These are phyloP conservation scores for Hirudinaria manillensis DNA, from an alignment of 2,888 invertebrate genomes.

Conservation along the genomic window DNA sequence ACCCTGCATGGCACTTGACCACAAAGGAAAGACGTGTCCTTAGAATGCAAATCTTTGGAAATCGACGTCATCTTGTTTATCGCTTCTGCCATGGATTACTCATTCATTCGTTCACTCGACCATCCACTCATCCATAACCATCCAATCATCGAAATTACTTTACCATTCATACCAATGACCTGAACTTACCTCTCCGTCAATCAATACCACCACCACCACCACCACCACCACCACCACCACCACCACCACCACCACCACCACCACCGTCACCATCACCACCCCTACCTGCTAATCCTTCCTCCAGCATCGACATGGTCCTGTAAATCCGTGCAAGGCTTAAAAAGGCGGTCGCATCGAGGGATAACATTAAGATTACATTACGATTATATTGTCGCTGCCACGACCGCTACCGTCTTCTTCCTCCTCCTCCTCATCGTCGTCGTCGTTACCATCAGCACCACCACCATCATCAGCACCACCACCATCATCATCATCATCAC, in stretches of 20 bases:
- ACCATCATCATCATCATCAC: slow-evolving; percentile 22
- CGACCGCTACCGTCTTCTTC: slow-evolving; percentile 14
- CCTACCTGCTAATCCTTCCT: background rate
- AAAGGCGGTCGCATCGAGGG: background rate
- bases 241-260: background rate
- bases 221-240: slow-evolving; percentile 18
- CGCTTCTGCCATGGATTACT: too few species aligned
- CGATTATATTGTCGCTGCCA: slow-evolving; percentile 4
- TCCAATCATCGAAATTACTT: background rate
- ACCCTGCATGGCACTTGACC: background rate
- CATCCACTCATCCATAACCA: background rate
- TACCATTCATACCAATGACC: background rate
- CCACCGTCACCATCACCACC: slow-evolving; percentile 3
- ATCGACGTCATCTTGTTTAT: too few species aligned
- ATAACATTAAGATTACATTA: slow-evolving; percentile 19
- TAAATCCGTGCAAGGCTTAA: slow-evolving; percentile 12
- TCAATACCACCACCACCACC: slow-evolving; percentile 18
- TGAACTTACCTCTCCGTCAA: background rate
- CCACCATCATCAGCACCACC: background rate
- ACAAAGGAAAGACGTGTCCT: too few species aligned
- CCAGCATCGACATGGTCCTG: background rate
- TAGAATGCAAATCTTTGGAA: too few species aligned
- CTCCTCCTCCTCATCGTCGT: slow-evolving; percentile 25
- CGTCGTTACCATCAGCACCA: background rate
- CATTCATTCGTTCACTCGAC: background rate